Base-by-base conservation (phyloP, 2,113 vertebrate genomes). In the Fulmarus glacialis region DNA sequence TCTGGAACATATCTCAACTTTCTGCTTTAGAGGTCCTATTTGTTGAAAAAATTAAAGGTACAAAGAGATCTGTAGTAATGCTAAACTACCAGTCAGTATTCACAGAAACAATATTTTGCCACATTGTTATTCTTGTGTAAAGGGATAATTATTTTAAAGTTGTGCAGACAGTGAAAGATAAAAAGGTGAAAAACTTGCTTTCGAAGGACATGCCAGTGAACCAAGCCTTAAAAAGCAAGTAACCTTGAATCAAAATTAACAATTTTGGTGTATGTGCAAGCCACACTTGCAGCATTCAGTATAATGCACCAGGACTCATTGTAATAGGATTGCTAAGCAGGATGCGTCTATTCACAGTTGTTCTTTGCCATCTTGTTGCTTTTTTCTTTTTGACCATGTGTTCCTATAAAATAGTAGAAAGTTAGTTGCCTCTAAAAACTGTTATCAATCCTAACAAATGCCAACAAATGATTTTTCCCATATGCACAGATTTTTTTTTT, bases 61-160 rank as follows among this genome's bases (percentile, higher is more conserved):
- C 38, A 60, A 34, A 2, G 30, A 81, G 78, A n/a, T 82, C 15
- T 12, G 4, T 34, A 71, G 21, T 42, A 89, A 66, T 66, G 40
- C 85, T 85, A 21, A 96, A 85, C 89, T 87, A 64, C 50, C 42
- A 59, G 26, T 87, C 91, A 87, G 89, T 71, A 85, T 71, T 82
- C 56, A 36, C 40, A 83, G 70, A 52, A 90, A 53, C 21, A 82
- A 13, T 45, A 47, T 19, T 87, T 95, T 89, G 66, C 34, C 50
- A 68, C 52, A 3, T 66, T 42, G 71, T 78, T 89, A 66, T 30
- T 84, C 92, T 79, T 84, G 63, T 85, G 45, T 77, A 90, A 87
- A 94, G 55, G 20, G 68, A 95, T 96, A 85, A 96, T 88, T 85
- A 91, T 94, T 70, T 94, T 94, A 38, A 92, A 91, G 30, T 91